These are phyloP conservation scores for Actias luna DNA, from an alignment of 2,888 invertebrate genomes.

Conservation along the genomic window DNA sequence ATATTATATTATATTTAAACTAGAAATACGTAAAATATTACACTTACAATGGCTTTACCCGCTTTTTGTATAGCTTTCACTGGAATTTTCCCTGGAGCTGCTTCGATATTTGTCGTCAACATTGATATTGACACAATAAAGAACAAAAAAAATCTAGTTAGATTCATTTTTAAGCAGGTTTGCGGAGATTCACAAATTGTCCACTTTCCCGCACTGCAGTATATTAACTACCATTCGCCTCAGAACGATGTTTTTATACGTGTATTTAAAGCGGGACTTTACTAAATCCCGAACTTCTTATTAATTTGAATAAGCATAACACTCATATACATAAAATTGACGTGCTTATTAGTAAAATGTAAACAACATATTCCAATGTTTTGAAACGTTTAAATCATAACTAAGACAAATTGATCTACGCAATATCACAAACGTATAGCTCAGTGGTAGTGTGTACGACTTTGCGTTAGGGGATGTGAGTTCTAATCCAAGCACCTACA, in stretches of 20 bases:
- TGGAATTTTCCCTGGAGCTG: conserved; percentile 17
- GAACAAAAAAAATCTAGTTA: conserved; percentile 24
- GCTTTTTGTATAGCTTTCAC: conserved; percentile 34
- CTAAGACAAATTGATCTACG: background rate
- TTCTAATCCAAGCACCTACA: no score
- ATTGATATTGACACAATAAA: conserved; percentile 16
- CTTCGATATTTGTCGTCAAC: conserved; percentile 12
- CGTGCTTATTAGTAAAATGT: background rate
- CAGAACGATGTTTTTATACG: conserved; percentile 27
- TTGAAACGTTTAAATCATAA: background rate
- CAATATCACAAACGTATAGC: no score
- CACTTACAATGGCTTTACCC: conserved; percentile 37
- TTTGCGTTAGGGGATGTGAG: no score
- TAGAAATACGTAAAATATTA: background rate
- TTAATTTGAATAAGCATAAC: conserved; percentile 10
- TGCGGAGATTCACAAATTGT: background rate
- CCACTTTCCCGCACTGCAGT: conserved; percentile 5
- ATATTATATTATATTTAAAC: no score
- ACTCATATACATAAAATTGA: background rate
- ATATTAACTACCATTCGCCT: conserved; percentile 2
- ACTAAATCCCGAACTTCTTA: conserved; percentile 23
- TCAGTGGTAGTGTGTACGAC: no score
- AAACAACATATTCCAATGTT: background rate
- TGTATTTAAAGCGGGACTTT: conserved; percentile 31
- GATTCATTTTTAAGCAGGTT: conserved; percentile 31